Evolutionary conservation across 2,113 vertebrate species (phyloP).

Genomic region (Leptodactylus fuscus): DNA sequence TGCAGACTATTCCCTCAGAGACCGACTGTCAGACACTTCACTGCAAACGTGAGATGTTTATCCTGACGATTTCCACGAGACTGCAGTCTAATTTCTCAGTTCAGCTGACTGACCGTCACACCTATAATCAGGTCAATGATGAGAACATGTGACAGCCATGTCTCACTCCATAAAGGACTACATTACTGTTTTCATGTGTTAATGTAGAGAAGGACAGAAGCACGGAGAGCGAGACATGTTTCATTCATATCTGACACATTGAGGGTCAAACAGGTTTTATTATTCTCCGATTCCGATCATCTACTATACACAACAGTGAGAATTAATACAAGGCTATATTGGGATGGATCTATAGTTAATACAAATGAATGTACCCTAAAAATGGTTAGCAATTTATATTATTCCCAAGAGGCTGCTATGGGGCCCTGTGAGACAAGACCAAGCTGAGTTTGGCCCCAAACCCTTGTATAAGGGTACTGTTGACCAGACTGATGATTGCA

Average conservation of each 20-base stretch:
- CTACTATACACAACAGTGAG: too few species aligned
- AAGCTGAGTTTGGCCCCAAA: too few species aligned
- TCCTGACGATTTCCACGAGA: slow-evolving; percentile 35
- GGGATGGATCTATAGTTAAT: background rate
- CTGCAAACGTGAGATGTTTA: slow-evolving; percentile 45
- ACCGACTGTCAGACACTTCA: slow-evolving; percentile 43
- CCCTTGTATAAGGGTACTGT: too few species aligned
- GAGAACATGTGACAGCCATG: slow-evolving; percentile 2
- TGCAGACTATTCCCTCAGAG: slow-evolving; percentile 10
- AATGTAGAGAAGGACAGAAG: background rate
- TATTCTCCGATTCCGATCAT: too few species aligned
- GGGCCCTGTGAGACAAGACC: too few species aligned
- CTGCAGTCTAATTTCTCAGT: slow-evolving; percentile 47
- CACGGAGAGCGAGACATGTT: background rate
- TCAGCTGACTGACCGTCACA: slow-evolving; percentile 45
- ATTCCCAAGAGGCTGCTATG: background rate
- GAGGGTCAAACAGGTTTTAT: background rate
- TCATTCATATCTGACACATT: background rate
- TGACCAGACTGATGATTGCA: too few species aligned
- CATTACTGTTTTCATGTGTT: background rate
- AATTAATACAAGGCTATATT: too few species aligned
- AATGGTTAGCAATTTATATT: background rate
- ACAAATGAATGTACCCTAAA: background rate
- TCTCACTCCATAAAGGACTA: background rate
- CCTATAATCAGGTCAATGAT: slow-evolving; percentile 45